These are phyloP conservation scores for Hylia prasina DNA, from an alignment of 2,113 vertebrate species.

Conservation along the genomic window DNA sequence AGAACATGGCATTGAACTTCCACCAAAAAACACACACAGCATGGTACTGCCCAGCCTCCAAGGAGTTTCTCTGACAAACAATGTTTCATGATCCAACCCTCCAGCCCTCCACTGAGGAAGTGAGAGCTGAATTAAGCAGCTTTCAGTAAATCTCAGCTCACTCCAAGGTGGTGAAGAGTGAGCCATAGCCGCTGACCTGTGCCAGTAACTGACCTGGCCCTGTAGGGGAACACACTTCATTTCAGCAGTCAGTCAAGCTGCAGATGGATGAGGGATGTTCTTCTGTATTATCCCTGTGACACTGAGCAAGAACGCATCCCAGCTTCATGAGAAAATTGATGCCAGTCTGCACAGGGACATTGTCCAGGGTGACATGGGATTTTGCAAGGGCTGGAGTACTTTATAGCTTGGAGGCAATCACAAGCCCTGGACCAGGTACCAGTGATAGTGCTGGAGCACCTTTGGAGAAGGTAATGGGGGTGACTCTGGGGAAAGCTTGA, in stretches of 20 bases:
- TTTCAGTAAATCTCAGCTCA: background rate
- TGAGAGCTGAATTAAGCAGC: background rate
- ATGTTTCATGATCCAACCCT: background rate
- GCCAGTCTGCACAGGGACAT: background rate
- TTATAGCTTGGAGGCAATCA: background rate
- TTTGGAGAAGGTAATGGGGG: background rate
- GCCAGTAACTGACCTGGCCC: background rate
- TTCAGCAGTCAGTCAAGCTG: background rate
- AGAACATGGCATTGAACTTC: background rate
- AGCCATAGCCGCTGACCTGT: fast-evolving
- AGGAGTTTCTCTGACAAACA: background rate
- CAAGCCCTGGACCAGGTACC: fast-evolving
- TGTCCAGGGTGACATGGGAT: background rate
- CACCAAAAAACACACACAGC: background rate
- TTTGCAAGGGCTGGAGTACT: background rate
- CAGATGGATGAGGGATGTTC: fast-evolving
- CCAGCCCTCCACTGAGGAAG: background rate
- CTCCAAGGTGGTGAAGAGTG: background rate
- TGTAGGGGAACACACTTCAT: background rate
- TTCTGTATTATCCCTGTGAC: background rate
- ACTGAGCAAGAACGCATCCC: background rate
- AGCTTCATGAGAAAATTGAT: background rate
- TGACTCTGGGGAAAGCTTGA: fast-evolving
- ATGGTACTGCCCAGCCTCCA: fast-evolving
- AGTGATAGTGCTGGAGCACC: background rate